Conservation (phyloP, 2,888 invertebrate genomes). For the Pseudococcus longispinus region DNA sequence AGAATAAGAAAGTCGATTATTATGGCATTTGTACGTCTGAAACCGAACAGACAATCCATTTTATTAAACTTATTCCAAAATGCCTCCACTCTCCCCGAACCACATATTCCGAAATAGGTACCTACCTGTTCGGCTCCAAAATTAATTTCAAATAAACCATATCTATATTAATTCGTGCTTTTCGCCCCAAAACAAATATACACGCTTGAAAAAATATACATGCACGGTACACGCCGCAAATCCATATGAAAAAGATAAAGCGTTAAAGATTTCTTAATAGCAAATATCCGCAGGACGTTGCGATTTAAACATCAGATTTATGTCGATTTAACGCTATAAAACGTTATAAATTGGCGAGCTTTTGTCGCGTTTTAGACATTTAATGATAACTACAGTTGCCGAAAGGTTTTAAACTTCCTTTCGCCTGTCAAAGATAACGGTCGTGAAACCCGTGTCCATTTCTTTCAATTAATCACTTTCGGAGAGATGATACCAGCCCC, state of each 20-base stretch:
- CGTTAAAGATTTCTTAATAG: conserved; percentile 32
- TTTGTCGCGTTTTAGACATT: conserved; percentile 52
- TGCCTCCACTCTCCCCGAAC: no score
- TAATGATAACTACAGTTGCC: conserved; percentile 49
- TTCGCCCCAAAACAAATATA: neutral
- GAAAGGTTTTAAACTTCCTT: conserved; percentile 53
- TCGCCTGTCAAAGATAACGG: conserved; percentile 54
- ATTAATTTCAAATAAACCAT: neutral
- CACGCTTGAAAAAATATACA: neutral
- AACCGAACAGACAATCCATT: no score
- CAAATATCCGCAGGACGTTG: conserved; percentile 35
- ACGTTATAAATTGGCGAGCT: conserved; percentile 45
- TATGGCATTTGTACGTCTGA: no score
- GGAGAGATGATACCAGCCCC: conserved; percentile 46
- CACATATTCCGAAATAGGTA: no score
- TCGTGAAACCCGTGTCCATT: conserved; percentile 53
- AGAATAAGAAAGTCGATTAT: no score
- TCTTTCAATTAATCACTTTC: conserved; percentile 54
- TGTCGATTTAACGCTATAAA: conserved; percentile 45
- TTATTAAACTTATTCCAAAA: no score
- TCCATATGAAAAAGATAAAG: conserved; percentile 3
- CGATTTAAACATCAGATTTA: conserved; percentile 45
- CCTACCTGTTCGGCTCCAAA: neutral
- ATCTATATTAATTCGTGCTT: neutral
- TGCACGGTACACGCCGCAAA: neutral